Evolutionary conservation across 2,888 invertebrate genomes (phyloP), one percentile per base, ranked within the genome.

Genomic region (Dendrolimus pini): DNA sequence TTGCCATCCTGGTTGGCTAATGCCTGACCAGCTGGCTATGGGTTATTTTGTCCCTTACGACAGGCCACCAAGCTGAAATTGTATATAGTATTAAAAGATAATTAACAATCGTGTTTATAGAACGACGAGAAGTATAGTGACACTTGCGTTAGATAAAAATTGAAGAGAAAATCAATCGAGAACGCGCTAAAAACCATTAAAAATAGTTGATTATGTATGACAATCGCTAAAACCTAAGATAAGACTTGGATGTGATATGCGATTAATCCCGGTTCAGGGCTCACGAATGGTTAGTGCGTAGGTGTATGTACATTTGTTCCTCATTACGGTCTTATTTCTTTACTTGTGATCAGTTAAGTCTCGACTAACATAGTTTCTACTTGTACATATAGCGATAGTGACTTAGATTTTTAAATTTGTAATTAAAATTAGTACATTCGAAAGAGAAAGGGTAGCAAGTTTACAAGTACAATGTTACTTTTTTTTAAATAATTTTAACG

Each of bases 391-490:
- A 72, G 69, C 67, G 69, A 70, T 69, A 47, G 72, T 72, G 73
- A 67, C 66, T 74, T 78, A 80, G 73, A 68, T 67, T 66, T 78
- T 76, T 71, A 71, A 75, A 69, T 69, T 76, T 54, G 54, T 65
- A 64, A 65, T 69, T 76, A 73, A 75, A 77, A 77, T 77, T 80
- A 86, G 85, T 85, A 87, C 85, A 88, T 88, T 82, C 77, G 71
- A 78, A 77, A 73, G 30, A 79, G n/a, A n/a, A n/a, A 82, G 81
- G 82, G 80, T 86, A 87, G 88, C 76, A 78, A 83, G 81, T 80
- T 84, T 85, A 80, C 77, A 77, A 90, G 90, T 89, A 89, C 90
- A 89, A 89, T 86, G 85, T 88, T 88, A 87, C 86, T 85, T 88
- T 86, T n/a, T 81, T 85, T 80, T 6, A 30, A 30, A 75, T 83